Percentiles rank a stretch among this genome's conserved stretches.
phyloP scores from a whole-genome alignment of 1,140 invertebrate genomes.

The Nylanderia fulva region DNA sequence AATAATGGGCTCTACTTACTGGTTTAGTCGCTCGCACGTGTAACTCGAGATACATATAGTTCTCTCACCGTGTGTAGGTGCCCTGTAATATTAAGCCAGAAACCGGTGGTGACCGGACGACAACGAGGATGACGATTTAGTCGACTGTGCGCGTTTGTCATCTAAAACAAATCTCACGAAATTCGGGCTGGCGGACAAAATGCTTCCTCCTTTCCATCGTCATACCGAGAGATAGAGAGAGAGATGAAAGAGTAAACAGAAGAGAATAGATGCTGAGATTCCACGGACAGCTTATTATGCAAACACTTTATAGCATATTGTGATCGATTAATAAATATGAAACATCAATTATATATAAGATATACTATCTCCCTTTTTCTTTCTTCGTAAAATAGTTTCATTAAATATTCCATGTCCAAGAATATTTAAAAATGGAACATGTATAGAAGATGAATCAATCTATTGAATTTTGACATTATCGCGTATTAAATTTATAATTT shows the following conservation, averaged over 20 bases:
- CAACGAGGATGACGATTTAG: slow-evolving; percentile 1
- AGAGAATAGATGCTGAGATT: background rate
- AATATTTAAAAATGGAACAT: background rate
- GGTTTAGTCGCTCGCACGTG: slow-evolving; percentile 51
- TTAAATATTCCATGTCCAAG: background rate
- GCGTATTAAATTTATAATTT: background rate
- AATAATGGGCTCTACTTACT: slow-evolving; percentile 57
- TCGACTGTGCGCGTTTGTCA: slow-evolving; percentile 29
- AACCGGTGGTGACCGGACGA: slow-evolving; percentile 14
- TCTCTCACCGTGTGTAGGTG: slow-evolving; percentile 17
- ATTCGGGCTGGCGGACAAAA: slow-evolving; percentile 8
- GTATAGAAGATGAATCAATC: background rate
- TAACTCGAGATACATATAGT: slow-evolving; percentile 62
- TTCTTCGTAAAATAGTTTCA: background rate
- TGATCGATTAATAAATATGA: background rate
- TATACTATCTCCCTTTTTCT: too few relatives aligned
- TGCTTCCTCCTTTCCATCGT: background rate
- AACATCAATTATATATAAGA: too few relatives aligned
- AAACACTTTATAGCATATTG: background rate
- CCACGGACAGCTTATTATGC: background rate
- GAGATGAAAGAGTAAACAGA: background rate
- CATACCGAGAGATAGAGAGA: too few relatives aligned
- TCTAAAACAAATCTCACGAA: background rate
- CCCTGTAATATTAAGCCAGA: slow-evolving; percentile 58
- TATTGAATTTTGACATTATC: background rate